Conservation (phyloP, 2,113 vertebrate species). For the Junco hyemalis region DNA sequence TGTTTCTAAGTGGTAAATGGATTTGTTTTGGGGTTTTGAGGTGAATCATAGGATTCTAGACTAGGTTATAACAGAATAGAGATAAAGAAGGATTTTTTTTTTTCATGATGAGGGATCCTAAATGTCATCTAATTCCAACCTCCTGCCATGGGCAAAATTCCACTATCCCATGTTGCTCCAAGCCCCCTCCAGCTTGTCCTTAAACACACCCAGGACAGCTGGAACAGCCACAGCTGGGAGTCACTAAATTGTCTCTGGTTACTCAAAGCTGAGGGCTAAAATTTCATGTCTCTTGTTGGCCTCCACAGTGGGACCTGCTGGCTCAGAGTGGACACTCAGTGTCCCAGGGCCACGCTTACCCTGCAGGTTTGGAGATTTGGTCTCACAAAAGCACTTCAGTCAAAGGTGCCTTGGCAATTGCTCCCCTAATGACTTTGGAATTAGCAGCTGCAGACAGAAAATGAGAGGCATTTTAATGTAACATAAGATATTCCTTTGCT, state of each 20-base stretch:
- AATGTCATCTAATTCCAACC: not conserved
- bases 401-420: not conserved
- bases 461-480: slow-evolving; percentile 48
- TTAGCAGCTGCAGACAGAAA: slow-evolving; percentile 52
- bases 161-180: not conserved
- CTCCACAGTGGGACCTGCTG: not conserved
- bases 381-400: not conserved
- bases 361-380: not conserved
- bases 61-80: not conserved
- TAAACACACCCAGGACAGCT: not conserved
- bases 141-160: not conserved
- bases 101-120: not conserved
- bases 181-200: not conserved
- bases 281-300: not conserved
- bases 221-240: not conserved
- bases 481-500: not conserved
- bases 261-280: not conserved
- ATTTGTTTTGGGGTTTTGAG: not conserved
- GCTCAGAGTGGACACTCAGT: not conserved
- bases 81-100: not conserved
- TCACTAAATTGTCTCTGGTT: not conserved
- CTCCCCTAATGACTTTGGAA: slow-evolving; percentile 54
- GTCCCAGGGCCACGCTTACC: not conserved
- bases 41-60: not conserved
- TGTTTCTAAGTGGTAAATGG: not conserved